A percentile compares a stretch with the other conserved stretches of the same genome.
Conservation (phyloP, 2,888 invertebrate genomes). For the Perizoma flavofasciatum region DNA sequence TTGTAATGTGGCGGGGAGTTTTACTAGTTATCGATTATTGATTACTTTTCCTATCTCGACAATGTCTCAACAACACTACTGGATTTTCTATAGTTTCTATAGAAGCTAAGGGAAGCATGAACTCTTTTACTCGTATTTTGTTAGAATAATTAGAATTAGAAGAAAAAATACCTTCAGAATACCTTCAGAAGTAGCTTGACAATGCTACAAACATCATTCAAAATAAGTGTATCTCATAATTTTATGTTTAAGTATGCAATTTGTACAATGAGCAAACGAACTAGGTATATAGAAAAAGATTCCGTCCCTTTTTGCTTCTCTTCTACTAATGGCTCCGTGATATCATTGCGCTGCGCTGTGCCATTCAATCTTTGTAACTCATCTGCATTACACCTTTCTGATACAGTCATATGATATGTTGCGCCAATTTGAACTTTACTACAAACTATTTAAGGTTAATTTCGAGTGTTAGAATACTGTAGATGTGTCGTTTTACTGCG, state of each 20-base stretch:
- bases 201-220: no score
- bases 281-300: slow-evolving; percentile 62
- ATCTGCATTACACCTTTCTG: slow-evolving; percentile 40
- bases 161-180: no score
- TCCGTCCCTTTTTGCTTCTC: slow-evolving; percentile 66
- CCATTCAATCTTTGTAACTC: slow-evolving; percentile 75
- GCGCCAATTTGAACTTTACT: slow-evolving; percentile 38
- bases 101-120: no score
- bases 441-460: slow-evolving; percentile 30
- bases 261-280: slow-evolving; percentile 48
- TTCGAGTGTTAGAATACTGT: slow-evolving; percentile 32
- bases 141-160: no score
- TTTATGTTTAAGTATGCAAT: slow-evolving; percentile 7
- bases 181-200: no score
- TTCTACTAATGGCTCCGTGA: slow-evolving; percentile 66
- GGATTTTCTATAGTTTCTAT: no score
- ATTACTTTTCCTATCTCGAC: no score
- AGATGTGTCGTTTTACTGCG: slow-evolving; percentile 47
- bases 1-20: no score
- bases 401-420: slow-evolving; percentile 22
- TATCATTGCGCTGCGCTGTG: slow-evolving; percentile 68
- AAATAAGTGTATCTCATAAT: no score
- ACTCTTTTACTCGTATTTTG: no score
- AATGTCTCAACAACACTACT: no score
- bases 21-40: no score